phyloP scores from a whole-genome alignment of 2,113 vertebrate genomes.

The Epinephelus cyanopodus region DNA sequence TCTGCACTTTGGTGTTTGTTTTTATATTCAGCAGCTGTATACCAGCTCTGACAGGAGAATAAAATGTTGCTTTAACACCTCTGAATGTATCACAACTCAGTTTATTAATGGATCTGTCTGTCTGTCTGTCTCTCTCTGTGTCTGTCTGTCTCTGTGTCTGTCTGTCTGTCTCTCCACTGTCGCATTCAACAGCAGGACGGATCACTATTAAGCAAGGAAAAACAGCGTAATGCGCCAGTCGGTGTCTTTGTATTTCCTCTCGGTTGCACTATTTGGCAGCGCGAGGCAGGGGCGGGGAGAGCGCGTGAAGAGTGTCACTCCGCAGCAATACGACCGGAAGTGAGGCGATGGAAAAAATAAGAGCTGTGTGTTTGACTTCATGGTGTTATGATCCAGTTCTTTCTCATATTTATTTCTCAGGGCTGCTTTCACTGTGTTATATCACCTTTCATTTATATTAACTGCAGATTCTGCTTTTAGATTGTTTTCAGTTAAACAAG shows the following conservation, averaged over 20 bases:
- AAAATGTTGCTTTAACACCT: too few species aligned
- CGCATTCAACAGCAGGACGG: slow-evolving; percentile 68
- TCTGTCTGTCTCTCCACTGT: slow-evolving; percentile 50
- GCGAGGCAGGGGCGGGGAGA: slow-evolving; percentile 60
- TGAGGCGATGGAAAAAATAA: slow-evolving; percentile 41
- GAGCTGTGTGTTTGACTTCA: neutral
- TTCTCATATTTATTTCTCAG: neutral
- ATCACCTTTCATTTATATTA: neutral
- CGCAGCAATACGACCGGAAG: slow-evolving; percentile 37
- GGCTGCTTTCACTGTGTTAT: neutral
- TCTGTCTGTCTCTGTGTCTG: neutral
- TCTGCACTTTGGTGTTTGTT: too few species aligned
- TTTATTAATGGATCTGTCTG: neutral
- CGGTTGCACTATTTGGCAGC: slow-evolving; percentile 75
- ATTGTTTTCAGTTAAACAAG: neutral
- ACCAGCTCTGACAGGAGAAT: too few species aligned
- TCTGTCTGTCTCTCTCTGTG: neutral
- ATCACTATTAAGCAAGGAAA: slow-evolving; percentile 69
- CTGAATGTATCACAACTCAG: too few species aligned
- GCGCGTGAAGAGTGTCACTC: slow-evolving; percentile 19
- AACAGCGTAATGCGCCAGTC: slow-evolving; percentile 70
- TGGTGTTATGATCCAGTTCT: neutral
- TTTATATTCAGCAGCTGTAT: too few species aligned
- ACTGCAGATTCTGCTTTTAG: neutral
- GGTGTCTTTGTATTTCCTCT: slow-evolving; percentile 38